phyloP scores from a whole-genome alignment of 2,113 vertebrate genomes.

The Gambusia holbrooki region DNA sequence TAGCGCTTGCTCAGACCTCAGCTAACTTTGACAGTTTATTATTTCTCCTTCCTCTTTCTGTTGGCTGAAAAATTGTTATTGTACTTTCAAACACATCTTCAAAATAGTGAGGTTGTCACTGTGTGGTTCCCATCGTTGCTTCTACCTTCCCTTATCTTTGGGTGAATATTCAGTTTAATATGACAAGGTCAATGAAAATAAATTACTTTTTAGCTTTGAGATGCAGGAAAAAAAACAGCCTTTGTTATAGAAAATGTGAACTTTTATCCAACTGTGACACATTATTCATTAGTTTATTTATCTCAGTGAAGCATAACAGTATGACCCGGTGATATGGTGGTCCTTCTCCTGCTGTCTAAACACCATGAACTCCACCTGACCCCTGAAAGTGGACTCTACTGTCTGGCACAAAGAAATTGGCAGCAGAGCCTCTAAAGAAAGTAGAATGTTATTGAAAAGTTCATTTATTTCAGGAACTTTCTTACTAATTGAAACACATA shows the following conservation, averaged over 20 bases:
- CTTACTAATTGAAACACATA: too few species aligned
- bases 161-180: not conserved
- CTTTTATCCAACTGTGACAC: too few species aligned
- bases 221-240: not conserved
- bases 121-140: not conserved
- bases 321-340: not conserved
- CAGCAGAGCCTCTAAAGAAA: not conserved
- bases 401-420: not conserved
- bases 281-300: not conserved
- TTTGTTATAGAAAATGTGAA: not conserved
- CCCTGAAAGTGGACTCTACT: not conserved
- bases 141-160: not conserved
- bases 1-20: not conserved
- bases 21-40: not conserved
- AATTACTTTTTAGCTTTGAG: not conserved
- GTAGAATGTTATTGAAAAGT: too few species aligned
- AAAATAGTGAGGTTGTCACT: too few species aligned
- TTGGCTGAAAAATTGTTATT: not conserved
- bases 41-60: not conserved
- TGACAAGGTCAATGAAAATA: not conserved
- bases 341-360: not conserved
- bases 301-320: not conserved
- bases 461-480: too few species aligned
- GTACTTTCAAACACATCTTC: not conserved
- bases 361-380: not conserved